These are phyloP conservation scores for Drosophila nasuta DNA, from an alignment of 1,140 invertebrate genomes.

Conservation along the genomic window DNA sequence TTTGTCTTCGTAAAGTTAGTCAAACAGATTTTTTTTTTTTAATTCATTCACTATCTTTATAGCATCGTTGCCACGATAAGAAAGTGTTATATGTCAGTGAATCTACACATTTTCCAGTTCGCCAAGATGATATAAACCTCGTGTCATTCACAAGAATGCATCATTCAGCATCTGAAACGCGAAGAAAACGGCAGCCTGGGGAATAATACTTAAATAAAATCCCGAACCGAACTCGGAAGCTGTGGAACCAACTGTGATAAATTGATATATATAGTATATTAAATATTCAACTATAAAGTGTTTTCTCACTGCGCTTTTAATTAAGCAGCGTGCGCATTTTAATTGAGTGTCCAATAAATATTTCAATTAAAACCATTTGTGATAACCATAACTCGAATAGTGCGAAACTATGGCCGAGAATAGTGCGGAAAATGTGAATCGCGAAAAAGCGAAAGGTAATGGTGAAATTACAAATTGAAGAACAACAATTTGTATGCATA, in stretches of 20 bases:
- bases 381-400: constrained; percentile 29
- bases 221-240: constrained; percentile 13
- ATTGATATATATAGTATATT: constrained; percentile 24
- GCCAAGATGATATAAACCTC: constrained; percentile 19
- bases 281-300: constrained; percentile 9
- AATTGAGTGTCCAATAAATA: constrained; percentile 37
- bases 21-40: neutral
- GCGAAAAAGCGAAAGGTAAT: constrained; percentile 59
- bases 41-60: constrained; percentile 34
- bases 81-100: constrained; percentile 29
- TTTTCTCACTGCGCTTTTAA: constrained; percentile 2
- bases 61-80: constrained; percentile 16
- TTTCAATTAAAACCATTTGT: constrained; percentile 33
- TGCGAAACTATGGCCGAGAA: constrained; percentile 46
- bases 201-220: constrained; percentile 2
- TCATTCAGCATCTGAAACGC: constrained; percentile 23
- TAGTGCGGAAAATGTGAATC: constrained; percentile 31
- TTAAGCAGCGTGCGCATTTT: constrained; percentile 9
- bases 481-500: neutral
- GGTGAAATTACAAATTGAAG: neutral
- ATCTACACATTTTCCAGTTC: constrained; percentile 24
- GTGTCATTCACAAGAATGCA: constrained; percentile 11
- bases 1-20: constrained; percentile 1
- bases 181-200: neutral
- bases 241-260: constrained; percentile 40